phyloP scores from a whole-genome alignment of 2,888 invertebrate genomes.

The Pherbina coryleti region DNA sequence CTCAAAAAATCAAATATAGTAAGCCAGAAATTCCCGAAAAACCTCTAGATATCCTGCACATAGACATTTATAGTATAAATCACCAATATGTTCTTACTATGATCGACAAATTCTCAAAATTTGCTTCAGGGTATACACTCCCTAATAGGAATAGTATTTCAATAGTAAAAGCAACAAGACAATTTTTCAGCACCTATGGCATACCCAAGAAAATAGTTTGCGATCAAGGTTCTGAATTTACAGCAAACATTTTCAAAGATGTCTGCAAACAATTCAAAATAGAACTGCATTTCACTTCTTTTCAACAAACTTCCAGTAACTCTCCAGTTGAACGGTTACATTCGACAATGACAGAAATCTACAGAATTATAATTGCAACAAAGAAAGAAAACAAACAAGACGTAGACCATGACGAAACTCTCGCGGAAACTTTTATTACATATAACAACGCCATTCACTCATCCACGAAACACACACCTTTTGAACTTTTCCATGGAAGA shows the following conservation, averaged over 20 bases:
- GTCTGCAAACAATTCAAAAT: no score
- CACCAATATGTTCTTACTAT: constrained; percentile 41
- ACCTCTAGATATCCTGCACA: constrained; percentile 45
- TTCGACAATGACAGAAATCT: no score
- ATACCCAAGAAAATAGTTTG: constrained; percentile 41
- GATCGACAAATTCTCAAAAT: constrained; percentile 22
- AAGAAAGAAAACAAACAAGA: no score
- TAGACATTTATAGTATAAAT: constrained; percentile 46
- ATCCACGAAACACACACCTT: background rate
- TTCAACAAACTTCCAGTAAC: background rate
- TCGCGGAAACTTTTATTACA: constrained; percentile 7
- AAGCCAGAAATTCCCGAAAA: constrained; percentile 32
- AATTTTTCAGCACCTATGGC: constrained; percentile 42
- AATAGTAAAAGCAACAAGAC: constrained; percentile 38
- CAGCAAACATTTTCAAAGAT: no score
- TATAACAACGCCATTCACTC: background rate
- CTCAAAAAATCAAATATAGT: constrained; percentile 38
- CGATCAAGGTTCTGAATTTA: constrained; percentile 40
- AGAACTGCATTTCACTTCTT: constrained; percentile 33
- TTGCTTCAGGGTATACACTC: no score
- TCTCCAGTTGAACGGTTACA: no score
- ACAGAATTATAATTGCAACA: no score
- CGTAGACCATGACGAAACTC: no score
- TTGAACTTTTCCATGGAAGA: constrained; percentile 45
- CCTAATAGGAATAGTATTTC: constrained; percentile 42